Base-by-base conservation (phyloP, 2,797 vertebrate species). In the Vipera ursinii region DNA sequence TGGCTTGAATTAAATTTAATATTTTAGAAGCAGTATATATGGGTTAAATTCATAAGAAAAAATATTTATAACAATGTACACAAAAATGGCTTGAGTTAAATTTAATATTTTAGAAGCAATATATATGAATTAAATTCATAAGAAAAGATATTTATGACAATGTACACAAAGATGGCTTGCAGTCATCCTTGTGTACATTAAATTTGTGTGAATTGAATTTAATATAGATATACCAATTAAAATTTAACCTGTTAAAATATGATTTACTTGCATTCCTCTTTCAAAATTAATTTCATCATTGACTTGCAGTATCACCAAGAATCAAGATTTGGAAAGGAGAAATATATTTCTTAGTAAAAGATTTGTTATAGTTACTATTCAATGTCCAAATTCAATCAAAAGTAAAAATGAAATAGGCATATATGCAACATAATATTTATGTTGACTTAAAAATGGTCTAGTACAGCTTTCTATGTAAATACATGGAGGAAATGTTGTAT, bases 361-460 rank as follows among this genome's bases (percentile, higher is more conserved):
- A 7, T 44, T 17, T 57, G 20, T 59, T 48, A 28, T 85, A 60
- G n/a, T 60, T 61, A 61, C 59, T 86, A 55, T 86, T 51, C 9
- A 61, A 2, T 61, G 48, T n/a, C 44, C 20, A 57, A 82, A n/a
- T 51, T 51, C 44, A 86, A 48, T 32, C n/a, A 69, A 53, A 89
- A 87, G 57, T 48, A 6, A 65, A 91, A 24, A 86, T 86, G 3
- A 86, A 56, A 38, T 91, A 15, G 24, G 10, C 20, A 17, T 24
- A 32, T 24, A 7, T 87, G 57, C 28, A 57, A 85, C 28, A 38
- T 51, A 86, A 51, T 92, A 89, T 0, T 5, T 2, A 69, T 92
- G n/a, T 44, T 53, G 61, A 95, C 89, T 93, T 28, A 90, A 93
- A 44, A 12, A 89, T 28, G 93, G 15, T 69, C 24, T 10, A 3